Evolutionary conservation across 2,113 vertebrate species (phyloP).

Genomic region (Pituophis catenifer): DNA sequence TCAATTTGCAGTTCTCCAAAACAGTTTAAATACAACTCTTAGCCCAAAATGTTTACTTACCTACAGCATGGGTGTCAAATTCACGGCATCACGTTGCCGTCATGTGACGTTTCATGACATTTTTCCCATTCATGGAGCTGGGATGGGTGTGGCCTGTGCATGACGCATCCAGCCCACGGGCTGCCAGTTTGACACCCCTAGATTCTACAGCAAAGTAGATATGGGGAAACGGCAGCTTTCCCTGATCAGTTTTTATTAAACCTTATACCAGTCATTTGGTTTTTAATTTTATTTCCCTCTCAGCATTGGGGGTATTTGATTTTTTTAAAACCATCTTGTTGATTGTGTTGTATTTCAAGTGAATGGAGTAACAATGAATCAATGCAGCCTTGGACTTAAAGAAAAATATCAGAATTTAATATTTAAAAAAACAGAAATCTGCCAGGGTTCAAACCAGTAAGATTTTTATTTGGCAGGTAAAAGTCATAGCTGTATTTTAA

Average conservation of each 20-base stretch:
- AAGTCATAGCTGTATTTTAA: background rate
- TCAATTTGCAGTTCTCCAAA: background rate
- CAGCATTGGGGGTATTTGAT: background rate
- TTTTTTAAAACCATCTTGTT: background rate
- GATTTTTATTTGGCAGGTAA: background rate
- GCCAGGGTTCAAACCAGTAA: background rate
- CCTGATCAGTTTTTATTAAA: background rate
- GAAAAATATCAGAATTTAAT: background rate
- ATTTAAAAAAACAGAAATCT: background rate
- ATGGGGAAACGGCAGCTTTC: background rate
- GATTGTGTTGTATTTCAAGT: background rate
- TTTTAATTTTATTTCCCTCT: background rate
- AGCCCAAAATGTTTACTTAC: background rate
- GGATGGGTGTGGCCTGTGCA: too few species aligned
- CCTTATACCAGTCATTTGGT: background rate
- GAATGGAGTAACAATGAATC: background rate
- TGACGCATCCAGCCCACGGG: too few species aligned
- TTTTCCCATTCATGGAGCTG: too few species aligned
- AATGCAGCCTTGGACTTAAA: background rate
- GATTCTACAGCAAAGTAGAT: background rate
- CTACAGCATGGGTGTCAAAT: too few species aligned
- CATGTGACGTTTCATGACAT: too few species aligned
- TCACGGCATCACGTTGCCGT: too few species aligned
- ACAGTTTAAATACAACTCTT: background rate
- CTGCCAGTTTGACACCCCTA: too few species aligned